Base-by-base conservation (phyloP, 2,888 invertebrate genomes). In the Tridacna crocea region DNA sequence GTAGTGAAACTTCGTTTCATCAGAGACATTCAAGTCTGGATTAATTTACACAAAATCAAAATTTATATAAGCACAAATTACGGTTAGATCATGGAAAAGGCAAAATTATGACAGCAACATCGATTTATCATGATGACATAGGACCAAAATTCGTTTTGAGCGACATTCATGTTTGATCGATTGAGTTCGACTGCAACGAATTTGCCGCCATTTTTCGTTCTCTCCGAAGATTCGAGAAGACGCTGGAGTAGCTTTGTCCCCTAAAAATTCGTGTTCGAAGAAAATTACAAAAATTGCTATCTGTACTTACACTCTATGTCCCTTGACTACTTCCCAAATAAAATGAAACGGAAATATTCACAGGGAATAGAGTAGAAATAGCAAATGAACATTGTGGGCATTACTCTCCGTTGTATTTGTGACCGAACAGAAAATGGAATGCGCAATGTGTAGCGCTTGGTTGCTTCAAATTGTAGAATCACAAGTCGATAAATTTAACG, bases 251-350 rank as follows among this genome's bases (percentile, higher is more conserved):
- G 13, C 0, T 11, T 47, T 70, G 15, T 46, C 61, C 0, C n/a
- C 22, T 46, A 47, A 15, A 13, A 73, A n/a, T 60, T n/a, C 47
- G 17, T 36, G 61, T 24, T 36, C 60, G 26, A 74, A 36, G 36
- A 36, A 46, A n/a, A 58, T 27, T 36, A 46, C 61, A 79, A 26
- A 73, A 61, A 70, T 77, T 83, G 82, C 82, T 77, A 79, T 77
- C 24, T 27, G 70, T 83, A 83, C 82, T 83, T 83, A 83, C 82
- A 77, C 82, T 79, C 82, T 79, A 83, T 83, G 79, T 79, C 70
- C 51, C 65, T 73, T 72, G 63, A 74, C 74, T 74, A 79, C 76
- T 79, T 61, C 79, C 79, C 82, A 73, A 66, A 68, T 63, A 19
- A 51, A 65, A 68, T 24, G 66, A 77, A 79, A 58, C 76, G 76